phyloP scores from a whole-genome alignment of 2,797 vertebrate genomes.

The Diceros bicornis region DNA sequence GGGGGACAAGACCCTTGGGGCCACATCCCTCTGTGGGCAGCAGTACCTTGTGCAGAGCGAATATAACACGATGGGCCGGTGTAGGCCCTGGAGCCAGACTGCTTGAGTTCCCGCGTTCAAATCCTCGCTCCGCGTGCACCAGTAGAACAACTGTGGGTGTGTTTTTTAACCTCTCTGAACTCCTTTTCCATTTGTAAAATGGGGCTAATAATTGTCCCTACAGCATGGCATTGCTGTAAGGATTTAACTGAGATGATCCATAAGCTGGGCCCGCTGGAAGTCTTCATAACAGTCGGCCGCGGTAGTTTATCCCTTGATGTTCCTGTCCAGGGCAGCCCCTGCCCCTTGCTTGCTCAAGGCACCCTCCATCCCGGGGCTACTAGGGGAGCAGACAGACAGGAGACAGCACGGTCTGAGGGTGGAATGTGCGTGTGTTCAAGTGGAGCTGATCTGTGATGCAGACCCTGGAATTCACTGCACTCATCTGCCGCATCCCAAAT shows the following conservation, averaged over 20 bases:
- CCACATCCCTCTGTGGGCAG: neutral
- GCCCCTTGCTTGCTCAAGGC: neutral
- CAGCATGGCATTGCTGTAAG: neutral
- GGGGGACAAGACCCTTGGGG: neutral
- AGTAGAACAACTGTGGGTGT: neutral
- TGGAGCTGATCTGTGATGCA: constrained; percentile 73
- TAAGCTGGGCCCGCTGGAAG: neutral
- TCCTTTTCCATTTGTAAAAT: neutral
- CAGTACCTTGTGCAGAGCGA: neutral
- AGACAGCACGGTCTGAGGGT: constrained; percentile 24
- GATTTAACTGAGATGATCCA: neutral
- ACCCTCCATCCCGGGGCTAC: neutral
- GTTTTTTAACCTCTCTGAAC: neutral
- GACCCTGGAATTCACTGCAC: constrained; percentile 68
- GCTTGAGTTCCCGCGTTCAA: neutral
- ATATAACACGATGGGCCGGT: neutral
- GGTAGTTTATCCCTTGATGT: neutral
- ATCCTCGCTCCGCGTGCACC: neutral
- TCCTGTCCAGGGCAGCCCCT: neutral
- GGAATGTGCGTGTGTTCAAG: constrained; percentile 67
- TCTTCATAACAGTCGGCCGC: neutral
- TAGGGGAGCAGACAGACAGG: constrained; percentile 49
- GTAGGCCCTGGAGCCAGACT: neutral
- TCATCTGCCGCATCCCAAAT: constrained; percentile 76
- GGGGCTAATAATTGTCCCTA: neutral